Conservation (phyloP, 30 jellyfish, hydroid and myxozoan species). For the Aurelia aurita region DNA sequence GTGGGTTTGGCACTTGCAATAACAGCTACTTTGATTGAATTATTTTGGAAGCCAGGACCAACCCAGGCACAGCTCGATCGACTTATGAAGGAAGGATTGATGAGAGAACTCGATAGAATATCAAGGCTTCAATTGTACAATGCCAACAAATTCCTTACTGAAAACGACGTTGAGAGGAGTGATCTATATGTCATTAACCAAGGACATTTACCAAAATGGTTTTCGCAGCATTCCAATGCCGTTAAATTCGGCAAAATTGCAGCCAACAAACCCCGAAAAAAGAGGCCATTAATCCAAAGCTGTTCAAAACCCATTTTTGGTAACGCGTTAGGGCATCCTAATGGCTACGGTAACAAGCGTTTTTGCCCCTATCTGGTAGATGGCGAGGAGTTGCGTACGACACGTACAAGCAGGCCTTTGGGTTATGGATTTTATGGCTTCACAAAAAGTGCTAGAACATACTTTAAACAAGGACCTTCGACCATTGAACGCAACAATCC, state of each 20-base stretch:
- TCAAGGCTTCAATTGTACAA: conserved; percentile 4
- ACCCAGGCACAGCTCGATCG: conserved; percentile 25
- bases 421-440: conserved; percentile 9
- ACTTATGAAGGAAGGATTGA: not conserved
- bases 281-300: not conserved
- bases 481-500: not conserved
- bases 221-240: not conserved
- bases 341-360: not conserved
- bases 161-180: not conserved
- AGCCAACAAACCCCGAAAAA: not conserved
- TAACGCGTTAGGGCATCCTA: not conserved
- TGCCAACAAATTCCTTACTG: not conserved
- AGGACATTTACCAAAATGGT: conserved; percentile 1
- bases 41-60: conserved; percentile 10
- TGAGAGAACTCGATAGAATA: conserved; percentile 17
- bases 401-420: not conserved
- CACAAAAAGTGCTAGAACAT: not conserved
- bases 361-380: conserved; percentile 34
- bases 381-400: not conserved
- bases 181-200: conserved; percentile 7
- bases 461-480: not conserved
- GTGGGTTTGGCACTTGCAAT: conserved; percentile 2
- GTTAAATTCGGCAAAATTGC: not conserved
- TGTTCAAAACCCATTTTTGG: not conserved
- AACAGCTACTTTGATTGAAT: conserved; percentile 33